A percentile compares a stretch with the other conserved stretches of the same genome.
Evolutionary conservation across 2,888 invertebrate genomes (phyloP).

Genomic region (Lochmaea capreae): DNA sequence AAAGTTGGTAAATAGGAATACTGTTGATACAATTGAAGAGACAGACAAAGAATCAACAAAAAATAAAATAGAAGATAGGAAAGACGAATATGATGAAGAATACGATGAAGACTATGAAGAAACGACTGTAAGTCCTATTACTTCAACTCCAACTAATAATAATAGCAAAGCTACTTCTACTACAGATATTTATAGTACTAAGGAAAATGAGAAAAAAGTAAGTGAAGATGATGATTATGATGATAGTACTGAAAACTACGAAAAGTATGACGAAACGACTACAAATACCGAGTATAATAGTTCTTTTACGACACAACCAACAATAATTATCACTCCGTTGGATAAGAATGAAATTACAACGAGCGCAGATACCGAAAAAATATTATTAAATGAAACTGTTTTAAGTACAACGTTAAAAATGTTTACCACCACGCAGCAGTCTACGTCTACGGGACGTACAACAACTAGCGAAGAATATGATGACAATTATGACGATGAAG

Average conservation of each 20-base stretch:
- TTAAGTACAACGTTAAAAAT: too few species aligned
- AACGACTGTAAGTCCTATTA: neutral
- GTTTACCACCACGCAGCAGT: neutral
- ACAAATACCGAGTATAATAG: neutral
- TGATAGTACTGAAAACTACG: neutral
- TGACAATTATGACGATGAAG: slow-evolving; percentile 27
- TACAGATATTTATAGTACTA: neutral
- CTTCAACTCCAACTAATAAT: neutral
- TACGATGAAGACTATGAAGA: neutral
- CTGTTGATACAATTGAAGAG: neutral
- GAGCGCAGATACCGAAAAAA: too few species aligned
- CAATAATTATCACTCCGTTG: neutral
- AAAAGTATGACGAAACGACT: neutral
- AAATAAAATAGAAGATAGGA: neutral
- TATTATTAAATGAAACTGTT: too few species aligned
- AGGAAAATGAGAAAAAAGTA: neutral
- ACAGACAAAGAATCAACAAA: neutral
- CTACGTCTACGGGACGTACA: neutral
- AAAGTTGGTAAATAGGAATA: too few species aligned
- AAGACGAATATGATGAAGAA: neutral
- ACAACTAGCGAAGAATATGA: slow-evolving; percentile 3
- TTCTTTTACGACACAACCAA: neutral
- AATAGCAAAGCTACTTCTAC: neutral
- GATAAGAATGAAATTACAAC: too few species aligned
- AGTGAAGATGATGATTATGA: neutral